These are phyloP conservation scores for Pseudochaenichthys georgianus DNA, from an alignment of 2,797 vertebrate genomes.

Conservation along the genomic window DNA sequence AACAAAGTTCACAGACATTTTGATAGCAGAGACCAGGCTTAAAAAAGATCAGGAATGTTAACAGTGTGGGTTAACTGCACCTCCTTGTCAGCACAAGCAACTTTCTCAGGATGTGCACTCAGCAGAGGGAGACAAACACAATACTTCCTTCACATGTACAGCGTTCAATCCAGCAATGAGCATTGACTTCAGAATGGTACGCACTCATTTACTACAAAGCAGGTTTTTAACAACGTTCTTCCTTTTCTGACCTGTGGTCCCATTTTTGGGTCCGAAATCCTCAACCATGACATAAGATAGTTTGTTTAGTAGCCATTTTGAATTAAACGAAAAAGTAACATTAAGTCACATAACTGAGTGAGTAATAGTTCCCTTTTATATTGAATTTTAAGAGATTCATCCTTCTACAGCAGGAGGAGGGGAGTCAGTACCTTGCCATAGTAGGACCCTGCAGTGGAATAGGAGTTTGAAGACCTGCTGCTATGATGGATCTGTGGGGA, in stretches of 20 bases:
- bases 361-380: background rate
- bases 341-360: background rate
- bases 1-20: no score
- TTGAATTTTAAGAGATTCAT: no score
- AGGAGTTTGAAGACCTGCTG: constrained; percentile 19
- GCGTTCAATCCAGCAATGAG: background rate
- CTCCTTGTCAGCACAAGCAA: background rate
- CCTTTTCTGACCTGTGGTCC: background rate
- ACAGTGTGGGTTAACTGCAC: background rate
- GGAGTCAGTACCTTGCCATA: constrained; percentile 43
- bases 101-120: constrained; percentile 11
- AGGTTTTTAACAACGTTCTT: background rate
- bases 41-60: no score
- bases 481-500: constrained; percentile 10
- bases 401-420: background rate
- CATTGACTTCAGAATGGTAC: background rate
- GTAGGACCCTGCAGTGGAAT: background rate
- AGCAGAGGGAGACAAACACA: constrained; percentile 75
- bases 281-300: background rate
- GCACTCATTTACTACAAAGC: background rate
- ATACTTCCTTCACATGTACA: background rate
- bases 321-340: no score
- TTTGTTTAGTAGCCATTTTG: no score
- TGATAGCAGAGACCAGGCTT: no score
- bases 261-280: no score